Evolutionary conservation across 2,888 invertebrate genomes (phyloP), one percentile per base, ranked within the genome.

Genomic region (Rhodophaea formosa): DNA sequence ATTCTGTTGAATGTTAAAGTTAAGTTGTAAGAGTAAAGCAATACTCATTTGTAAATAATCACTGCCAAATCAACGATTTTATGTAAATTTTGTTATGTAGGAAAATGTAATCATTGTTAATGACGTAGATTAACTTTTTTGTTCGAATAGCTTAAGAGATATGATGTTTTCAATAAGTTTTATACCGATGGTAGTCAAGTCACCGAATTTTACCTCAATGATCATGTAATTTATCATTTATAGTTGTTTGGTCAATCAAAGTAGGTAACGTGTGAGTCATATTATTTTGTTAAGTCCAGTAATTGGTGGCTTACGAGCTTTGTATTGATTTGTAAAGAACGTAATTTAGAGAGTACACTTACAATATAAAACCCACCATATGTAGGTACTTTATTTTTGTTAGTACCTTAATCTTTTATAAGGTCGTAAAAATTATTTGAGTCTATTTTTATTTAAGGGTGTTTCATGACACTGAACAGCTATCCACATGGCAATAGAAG

Each of bases 1-100:
- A 84, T 61, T 84, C 86, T 47, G 84, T 90, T 65, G 84, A 88
- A 69, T 90, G 88, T 71, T 88, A 68, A 72, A 58, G 32, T 55
- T 60, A 45, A 57, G 56, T 52, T 49, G 56, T 62, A 39, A 61
- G 42, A 23, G 23, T 23, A 3, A 23, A 23, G 23, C 3, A 59
- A 43, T 62, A 65, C 56, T 60, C 58, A 56, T 47, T 59, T 73
- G 64, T 68, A 65, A 54, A 66, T 69, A 70, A 15, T 14, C 30
- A 53, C 42, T 53, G 58, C 61, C 56, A 64, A 61, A 64, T 51
- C 46, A 23, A 43, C 1, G 10, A 54, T 15, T 29, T 56, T 39
- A 32, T 32, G 44, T 53, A 47, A 16, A 49, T 15, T 47, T 42
- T 53, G 14, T 53, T 30, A 29, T 53, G 15, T 46, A 17, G n/a